phyloP scores from a whole-genome alignment of 2,888 invertebrate species.

The Boloria selene region DNA sequence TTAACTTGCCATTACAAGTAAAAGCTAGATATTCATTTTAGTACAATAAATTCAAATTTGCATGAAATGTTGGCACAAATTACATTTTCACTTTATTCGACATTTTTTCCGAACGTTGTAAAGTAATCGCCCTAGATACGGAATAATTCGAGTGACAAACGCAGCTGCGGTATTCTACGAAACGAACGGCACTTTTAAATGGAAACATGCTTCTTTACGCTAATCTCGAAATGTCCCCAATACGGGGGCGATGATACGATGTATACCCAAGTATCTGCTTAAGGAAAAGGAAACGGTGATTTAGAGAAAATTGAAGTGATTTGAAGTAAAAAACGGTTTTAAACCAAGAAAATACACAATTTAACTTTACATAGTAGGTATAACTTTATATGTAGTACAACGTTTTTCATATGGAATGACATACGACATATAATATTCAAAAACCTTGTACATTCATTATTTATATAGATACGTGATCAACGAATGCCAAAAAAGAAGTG shows the following conservation, averaged over 20 bases:
- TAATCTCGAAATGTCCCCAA: conserved; percentile 60
- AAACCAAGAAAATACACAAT: too few species aligned
- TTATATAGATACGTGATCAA: too few species aligned
- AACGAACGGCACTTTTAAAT: conserved; percentile 58
- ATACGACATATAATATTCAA: too few species aligned
- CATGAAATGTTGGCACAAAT: conserved; percentile 19
- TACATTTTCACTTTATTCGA: conserved; percentile 29
- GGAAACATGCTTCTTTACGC: conserved; percentile 68
- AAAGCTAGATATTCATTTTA: background rate
- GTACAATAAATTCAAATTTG: background rate
- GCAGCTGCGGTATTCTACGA: conserved; percentile 51
- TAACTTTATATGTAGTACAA: too few species aligned
- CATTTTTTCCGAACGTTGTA: conserved; percentile 33
- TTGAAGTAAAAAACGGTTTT: background rate
- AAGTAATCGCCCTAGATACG: conserved; percentile 33
- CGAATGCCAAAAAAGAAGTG: too few species aligned
- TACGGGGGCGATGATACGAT: conserved; percentile 58
- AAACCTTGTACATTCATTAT: too few species aligned
- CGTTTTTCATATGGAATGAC: too few species aligned
- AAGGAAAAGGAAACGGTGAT: conserved; percentile 46
- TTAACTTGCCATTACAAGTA: too few species aligned
- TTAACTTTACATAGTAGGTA: too few species aligned
- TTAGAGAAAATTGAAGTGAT: conserved; percentile 40
- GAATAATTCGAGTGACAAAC: conserved; percentile 58
- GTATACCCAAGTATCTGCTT: conserved; percentile 53